phyloP scores from a whole-genome alignment of 2,797 vertebrate genomes.

The Sylvia borin region DNA sequence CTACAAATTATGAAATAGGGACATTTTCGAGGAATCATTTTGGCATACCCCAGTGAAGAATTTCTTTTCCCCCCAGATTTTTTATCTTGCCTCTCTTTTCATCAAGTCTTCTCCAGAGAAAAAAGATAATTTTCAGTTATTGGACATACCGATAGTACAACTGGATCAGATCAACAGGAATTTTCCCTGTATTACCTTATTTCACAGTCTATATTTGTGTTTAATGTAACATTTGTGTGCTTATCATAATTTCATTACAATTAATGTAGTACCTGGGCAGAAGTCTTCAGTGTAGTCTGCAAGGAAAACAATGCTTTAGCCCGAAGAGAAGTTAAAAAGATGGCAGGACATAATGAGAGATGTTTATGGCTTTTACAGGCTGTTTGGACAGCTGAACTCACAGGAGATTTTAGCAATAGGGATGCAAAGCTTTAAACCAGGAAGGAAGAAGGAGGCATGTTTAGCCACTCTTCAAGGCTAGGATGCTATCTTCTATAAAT shows the following conservation, averaged over 20 bases:
- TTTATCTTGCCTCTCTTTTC: slow-evolving; percentile 41
- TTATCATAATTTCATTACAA: background rate
- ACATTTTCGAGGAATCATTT: background rate
- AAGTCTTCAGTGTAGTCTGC: background rate
- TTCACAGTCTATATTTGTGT: background rate
- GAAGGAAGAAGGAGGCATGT: background rate
- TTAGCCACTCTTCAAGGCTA: background rate
- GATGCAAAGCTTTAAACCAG: background rate
- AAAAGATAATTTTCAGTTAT: background rate
- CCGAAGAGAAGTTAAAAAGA: background rate
- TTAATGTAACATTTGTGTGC: background rate
- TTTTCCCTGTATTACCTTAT: background rate
- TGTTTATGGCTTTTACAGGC: background rate
- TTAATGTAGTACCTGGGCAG: background rate
- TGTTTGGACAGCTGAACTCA: slow-evolving; percentile 13
- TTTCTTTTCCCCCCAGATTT: background rate
- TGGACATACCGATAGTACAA: background rate
- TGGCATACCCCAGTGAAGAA: background rate
- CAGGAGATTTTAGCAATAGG: background rate
- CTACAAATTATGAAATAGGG: background rate
- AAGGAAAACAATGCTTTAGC: background rate
- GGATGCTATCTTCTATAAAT: slow-evolving; percentile 4
- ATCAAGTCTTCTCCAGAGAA: background rate
- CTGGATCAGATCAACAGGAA: background rate
- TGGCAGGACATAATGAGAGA: background rate